Evolutionary conservation across 2,113 vertebrate genomes (phyloP), one percentile per base, ranked within the genome.

Genomic region (Tinamus guttatus): DNA sequence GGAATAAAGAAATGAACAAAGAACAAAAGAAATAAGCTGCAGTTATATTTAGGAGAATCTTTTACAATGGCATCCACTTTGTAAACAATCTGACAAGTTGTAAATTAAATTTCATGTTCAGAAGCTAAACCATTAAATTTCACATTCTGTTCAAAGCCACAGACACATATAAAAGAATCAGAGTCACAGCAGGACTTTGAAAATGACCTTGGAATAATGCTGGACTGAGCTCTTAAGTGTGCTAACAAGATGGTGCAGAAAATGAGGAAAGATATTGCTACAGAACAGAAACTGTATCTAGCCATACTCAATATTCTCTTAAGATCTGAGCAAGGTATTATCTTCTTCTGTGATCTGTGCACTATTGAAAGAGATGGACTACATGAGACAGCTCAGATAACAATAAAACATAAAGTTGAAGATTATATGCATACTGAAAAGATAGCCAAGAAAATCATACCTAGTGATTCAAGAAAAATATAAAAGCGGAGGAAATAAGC

Each of bases 171-270:
- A 93, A 94, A 97, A 94, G 94, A 88, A 95, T 96, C 63, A 83
- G 88, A 97, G 96, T 95, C 94, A 95, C 69, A 94, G 93, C 84
- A 96, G 93, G 95, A 94, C 70, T 95, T 88, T 82, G 84, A 97
- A 96, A 97, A 95, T 96, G 94, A 97, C 96, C 96, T 97, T 97
- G 97, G 52, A 89, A 94, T 91, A 97, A 96, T n/a, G 82, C 65
- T 90, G 91, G 92, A 86, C 82, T 63, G 81, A 82, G 83, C 86
- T 97, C 69, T 94, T 90, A 95, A 95, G 56, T 83, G 77, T 28
- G 15, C 74, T 95, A 94, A 95, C 85, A 91, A 87, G 67, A 93
- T 0, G 0, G 70, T 75, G 81, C 2, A 3, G 70, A 88, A 95
- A 94, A 88, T 52, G 60, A 94, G 62, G 34, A 79, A 93, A 84